Evolutionary conservation across 2,797 vertebrate species (phyloP).

Genomic region (Podarcis lilfordi): DNA sequence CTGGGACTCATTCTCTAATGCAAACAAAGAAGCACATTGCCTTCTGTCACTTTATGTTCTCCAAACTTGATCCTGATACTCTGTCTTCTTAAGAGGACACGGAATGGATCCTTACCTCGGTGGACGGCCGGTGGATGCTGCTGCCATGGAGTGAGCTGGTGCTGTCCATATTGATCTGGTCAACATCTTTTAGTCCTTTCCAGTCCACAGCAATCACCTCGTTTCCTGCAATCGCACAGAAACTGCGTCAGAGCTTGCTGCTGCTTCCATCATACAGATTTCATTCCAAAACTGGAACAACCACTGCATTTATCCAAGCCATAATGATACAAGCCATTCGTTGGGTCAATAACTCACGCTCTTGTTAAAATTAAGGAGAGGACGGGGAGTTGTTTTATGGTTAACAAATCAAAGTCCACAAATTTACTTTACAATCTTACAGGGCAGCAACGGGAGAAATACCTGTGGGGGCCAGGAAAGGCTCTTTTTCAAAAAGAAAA

Average conservation of each 20-base stretch:
- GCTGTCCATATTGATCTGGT: conserved; percentile 94
- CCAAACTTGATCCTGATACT: neutral
- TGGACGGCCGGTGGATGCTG: conserved; percentile 78
- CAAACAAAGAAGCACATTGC: neutral
- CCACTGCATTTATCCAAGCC: neutral
- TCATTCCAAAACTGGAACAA: neutral
- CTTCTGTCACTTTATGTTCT: neutral
- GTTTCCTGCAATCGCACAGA: conserved; percentile 79
- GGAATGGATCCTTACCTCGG: conserved; percentile 73
- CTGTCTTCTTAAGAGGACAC: neutral
- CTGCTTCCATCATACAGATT: neutral
- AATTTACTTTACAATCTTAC: neutral
- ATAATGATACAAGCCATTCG: neutral
- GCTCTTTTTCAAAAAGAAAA: neutral
- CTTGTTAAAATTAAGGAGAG: neutral
- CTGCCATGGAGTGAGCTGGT: conserved; percentile 80
- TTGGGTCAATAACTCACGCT: neutral
- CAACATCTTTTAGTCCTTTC: conserved; percentile 96
- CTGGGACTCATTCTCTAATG: neutral
- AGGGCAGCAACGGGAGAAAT: neutral
- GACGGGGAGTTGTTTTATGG: neutral
- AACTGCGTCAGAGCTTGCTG: conserved; percentile 27
- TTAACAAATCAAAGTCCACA: neutral
- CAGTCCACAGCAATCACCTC: conserved; percentile 94
- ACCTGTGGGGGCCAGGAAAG: neutral